Evolutionary conservation across 2,888 invertebrate genomes (phyloP), one percentile per base, ranked within the genome.

Genomic region (Tachina grossa): DNA sequence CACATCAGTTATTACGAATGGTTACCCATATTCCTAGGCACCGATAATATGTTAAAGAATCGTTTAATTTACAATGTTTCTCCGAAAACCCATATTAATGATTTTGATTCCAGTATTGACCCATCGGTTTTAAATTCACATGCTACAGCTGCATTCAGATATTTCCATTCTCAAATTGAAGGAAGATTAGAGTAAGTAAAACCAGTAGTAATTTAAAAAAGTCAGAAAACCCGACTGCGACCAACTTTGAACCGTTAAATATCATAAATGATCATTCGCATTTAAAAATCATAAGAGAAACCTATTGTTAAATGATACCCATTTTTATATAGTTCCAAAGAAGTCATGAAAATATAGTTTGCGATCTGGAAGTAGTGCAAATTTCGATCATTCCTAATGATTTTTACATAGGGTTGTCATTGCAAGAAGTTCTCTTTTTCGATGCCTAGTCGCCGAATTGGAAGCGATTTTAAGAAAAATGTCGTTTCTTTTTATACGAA

Each of bases 141-240:
- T 89, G 94, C 95, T 1, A 94, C 95, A 0, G 95, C 94, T 19
- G 95, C 95, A 0, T 95, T 95, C 89, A 92, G 95, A 90, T 94
- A 94, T 89, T 95, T 95, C 87, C 95, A 95, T 90, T 93, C 94
- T 1, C 93, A 95, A 87, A 94, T 95, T 79, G 93, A 92, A 83
- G 94, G 94, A 39, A 89, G 92, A 87, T 88, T 94, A 55, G 93
- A 93, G 94, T 94, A 91, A 91, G 93, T 91, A 78, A 13, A 14
- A 14, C 22, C 6, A 22, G 5, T 16, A 59, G 6, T 63, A 13
- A 63, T 59, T 53, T 13, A 57, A 57, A 14, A 55, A 9, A 39
- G 1, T 16, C 1, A 9, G 19, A 51, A 16, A 51, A 51, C 8
- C 2, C 19, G 19, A 16, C 16, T 31, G 31, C 31, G 6, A 51